phyloP scores from a whole-genome alignment of 2,888 invertebrate genomes.

The Agriopis leucophaearia region DNA sequence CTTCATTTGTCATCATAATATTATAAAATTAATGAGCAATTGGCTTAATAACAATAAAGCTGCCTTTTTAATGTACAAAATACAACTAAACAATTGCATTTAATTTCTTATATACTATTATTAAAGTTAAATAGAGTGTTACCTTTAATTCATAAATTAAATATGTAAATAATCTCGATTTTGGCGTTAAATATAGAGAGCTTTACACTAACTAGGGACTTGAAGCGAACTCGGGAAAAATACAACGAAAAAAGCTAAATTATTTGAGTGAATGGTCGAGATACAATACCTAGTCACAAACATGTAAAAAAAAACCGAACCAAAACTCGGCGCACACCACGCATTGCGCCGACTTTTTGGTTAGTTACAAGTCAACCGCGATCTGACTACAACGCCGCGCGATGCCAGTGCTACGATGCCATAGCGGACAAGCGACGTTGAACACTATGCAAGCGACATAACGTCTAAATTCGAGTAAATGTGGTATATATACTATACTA shows the following conservation, averaged over 20 bases:
- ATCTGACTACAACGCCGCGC: too few relatives aligned
- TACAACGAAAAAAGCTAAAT: constrained; percentile 7
- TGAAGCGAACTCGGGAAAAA: constrained; percentile 13
- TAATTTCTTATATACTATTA: constrained; percentile 8
- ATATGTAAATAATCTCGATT: constrained; percentile 31
- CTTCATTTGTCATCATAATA: neutral
- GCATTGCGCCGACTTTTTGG: too few relatives aligned
- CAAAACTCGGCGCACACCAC: too few relatives aligned
- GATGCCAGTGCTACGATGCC: too few relatives aligned
- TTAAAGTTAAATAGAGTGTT: constrained; percentile 7
- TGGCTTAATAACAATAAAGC: constrained; percentile 25
- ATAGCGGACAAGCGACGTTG: too few relatives aligned
- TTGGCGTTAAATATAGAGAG: constrained; percentile 33
- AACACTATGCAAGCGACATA: too few relatives aligned
- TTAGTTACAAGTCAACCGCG: too few relatives aligned
- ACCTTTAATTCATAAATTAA: constrained; percentile 11
- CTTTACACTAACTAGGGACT: constrained; percentile 11
- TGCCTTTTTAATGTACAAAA: constrained; percentile 14
- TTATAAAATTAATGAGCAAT: constrained; percentile 41
- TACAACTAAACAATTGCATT: constrained; percentile 10
- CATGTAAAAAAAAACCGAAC: too few relatives aligned
- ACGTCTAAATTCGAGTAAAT: too few relatives aligned
- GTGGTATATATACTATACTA: too few relatives aligned
- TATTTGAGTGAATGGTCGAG: neutral
- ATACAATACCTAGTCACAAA: too few relatives aligned